phyloP scores from a whole-genome alignment of 2,888 invertebrate species.

The Syrphus vitripennis region DNA sequence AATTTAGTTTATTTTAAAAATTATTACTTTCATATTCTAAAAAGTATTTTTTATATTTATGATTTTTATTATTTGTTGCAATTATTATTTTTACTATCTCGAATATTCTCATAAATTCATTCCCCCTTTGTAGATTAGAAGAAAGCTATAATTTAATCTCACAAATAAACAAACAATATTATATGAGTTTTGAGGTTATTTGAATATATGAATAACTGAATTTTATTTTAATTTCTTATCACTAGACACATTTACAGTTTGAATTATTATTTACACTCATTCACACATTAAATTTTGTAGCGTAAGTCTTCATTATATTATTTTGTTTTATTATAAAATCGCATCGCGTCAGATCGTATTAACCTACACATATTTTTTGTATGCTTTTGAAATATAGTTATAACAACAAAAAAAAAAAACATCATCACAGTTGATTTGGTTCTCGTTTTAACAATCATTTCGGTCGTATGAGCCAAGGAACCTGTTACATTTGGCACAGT shows the following conservation, averaged over 20 bases:
- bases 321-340: not conserved
- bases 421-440: not conserved
- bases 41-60: no score
- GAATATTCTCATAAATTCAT: no score
- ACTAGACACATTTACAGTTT: constrained; percentile 13
- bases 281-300: constrained; percentile 35
- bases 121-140: no score
- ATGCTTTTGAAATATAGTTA: not conserved
- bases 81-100: no score
- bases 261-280: constrained; percentile 43
- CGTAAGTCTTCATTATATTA: not conserved
- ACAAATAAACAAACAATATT: not conserved
- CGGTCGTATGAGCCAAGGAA: constrained; percentile 78
- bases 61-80: no score
- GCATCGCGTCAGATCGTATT: not conserved
- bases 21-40: no score
- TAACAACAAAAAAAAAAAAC: not conserved
- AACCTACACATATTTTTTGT: not conserved
- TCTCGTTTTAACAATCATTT: constrained; percentile 45
- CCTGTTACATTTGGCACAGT: constrained; percentile 78
- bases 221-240: constrained; percentile 24
- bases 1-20: no score
- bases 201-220: not conserved
- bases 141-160: not conserved
- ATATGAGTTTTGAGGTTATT: not conserved